A percentile compares a stretch with the other conserved stretches of the same genome.
phyloP scores from a whole-genome alignment of 23 tunicate genomes.

The Oikopleura vanhoeffeni region DNA sequence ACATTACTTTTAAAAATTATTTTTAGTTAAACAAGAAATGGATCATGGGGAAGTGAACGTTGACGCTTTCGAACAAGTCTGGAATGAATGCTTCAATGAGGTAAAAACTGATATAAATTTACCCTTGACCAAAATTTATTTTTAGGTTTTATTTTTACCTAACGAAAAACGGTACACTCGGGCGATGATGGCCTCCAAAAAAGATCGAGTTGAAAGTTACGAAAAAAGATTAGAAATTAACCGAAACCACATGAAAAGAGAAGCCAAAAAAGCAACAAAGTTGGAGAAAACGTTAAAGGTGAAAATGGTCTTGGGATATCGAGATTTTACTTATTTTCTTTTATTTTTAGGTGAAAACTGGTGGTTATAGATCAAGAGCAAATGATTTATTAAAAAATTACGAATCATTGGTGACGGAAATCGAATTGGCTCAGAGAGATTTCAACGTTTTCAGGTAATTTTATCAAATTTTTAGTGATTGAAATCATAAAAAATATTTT shows the following conservation, averaged over 20 bases:
- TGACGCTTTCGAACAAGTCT: slow-evolving; percentile 58
- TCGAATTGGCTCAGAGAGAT: slow-evolving; percentile 32
- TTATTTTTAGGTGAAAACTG: background rate
- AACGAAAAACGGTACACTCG: slow-evolving; percentile 79
- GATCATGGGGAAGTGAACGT: slow-evolving; percentile 57
- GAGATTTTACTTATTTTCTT: background rate
- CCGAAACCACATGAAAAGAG: slow-evolving; percentile 59
- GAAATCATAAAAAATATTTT: too few species aligned
- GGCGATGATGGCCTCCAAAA: slow-evolving; percentile 61
- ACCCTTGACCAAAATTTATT: background rate
- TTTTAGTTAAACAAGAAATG: slow-evolving; percentile 45
- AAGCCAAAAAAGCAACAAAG: slow-evolving; percentile 66
- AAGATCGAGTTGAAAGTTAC: slow-evolving; percentile 67
- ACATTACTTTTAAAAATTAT: too few species aligned
- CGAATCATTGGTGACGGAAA: slow-evolving; percentile 32
- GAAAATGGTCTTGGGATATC: background rate
- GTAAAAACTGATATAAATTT: slow-evolving; percentile 15
- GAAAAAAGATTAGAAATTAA: slow-evolving; percentile 59
- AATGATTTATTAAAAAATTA: slow-evolving; percentile 38
- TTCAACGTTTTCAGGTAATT: slow-evolving; percentile 48
- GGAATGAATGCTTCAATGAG: slow-evolving; percentile 87
- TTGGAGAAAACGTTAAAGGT: slow-evolving; percentile 75
- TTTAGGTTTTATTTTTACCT: slow-evolving; percentile 59
- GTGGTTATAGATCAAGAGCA: slow-evolving; percentile 58
- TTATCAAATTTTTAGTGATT: too few species aligned